Base-by-base conservation (phyloP, 2,797 vertebrate species). In the Malurus splendens region DNA sequence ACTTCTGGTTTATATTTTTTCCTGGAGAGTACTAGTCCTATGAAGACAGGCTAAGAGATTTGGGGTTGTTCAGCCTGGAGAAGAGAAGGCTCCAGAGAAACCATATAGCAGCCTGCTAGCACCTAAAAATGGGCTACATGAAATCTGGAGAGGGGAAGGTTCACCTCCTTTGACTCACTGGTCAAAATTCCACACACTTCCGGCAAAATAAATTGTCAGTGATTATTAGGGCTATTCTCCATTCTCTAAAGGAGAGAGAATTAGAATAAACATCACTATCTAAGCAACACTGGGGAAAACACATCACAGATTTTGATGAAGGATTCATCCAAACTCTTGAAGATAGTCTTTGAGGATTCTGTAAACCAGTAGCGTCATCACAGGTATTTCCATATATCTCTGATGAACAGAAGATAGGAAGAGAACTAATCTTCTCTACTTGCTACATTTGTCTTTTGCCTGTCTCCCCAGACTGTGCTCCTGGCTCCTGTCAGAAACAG, bases 361-460 rank as follows among this genome's bases (percentile, higher is more conserved):
- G 27, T n/a, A 72, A 82, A 62, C 15, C 13, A 72, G 6, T 13
- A 42, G 25, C 51, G 17, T 14, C 41, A 57, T 27, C 24, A 54
- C 3, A 27, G 13, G 12, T 18, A 60, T 78, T 61, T 47, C 25
- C 0, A 11, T 10, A 50, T 6, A 23, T 14, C 22, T 71, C 57
- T 44, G 18, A 66, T 7, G 0, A 0, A 45, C 28, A 64, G 16
- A 74, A 41, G 12, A 10, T 10, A 23, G 17, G 15, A 74, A 61
- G 23, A 70, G 20, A 82, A 67, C 32, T 30, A 64, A 79, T 1
- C 9, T 22, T 15, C 28, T 59, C 45, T 23, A 33, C 7, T 66
- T 71, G 20, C 9, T 62, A 23, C 9, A 9, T 25, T 72, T 82
- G 79, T 39, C 12, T 56, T 82, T 38, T n/a, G 27, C 25, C 41